A percentile compares a stretch with the other conserved stretches of the same genome.
These are phyloP conservation scores for Zaprionus kolodkinae DNA, from an alignment of 1,140 invertebrate species.

Conservation along the genomic window DNA sequence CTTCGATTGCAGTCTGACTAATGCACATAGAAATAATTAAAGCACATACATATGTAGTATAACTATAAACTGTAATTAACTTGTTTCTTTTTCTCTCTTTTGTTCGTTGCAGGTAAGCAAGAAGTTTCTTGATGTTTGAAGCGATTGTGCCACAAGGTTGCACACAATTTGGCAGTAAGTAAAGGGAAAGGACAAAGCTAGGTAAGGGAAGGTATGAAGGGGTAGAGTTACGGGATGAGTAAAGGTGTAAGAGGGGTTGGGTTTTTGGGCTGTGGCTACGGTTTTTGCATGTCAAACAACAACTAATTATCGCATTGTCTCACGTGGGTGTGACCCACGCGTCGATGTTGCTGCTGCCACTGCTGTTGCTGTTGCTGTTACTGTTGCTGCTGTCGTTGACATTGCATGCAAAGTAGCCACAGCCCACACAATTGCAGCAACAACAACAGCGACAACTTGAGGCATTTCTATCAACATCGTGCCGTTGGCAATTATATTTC, in stretches of 20 bases:
- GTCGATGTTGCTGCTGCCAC: conserved; percentile 25
- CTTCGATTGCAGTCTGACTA: not conserved
- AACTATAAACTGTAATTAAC: conserved; percentile 29
- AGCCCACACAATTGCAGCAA: conserved; percentile 34
- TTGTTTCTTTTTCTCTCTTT: conserved; percentile 20
- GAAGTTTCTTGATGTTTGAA: conserved; percentile 8
- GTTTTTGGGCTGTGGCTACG: too few relatives aligned
- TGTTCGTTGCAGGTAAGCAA: conserved; percentile 67
- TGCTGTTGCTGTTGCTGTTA: conserved; percentile 17
- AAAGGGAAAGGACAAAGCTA: not conserved
- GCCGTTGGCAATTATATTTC: conserved; percentile 71
- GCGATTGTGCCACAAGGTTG: conserved; percentile 48
- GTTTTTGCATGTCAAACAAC: conserved; percentile 42
- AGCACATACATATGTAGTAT: not conserved
- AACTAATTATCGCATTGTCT: conserved; percentile 60
- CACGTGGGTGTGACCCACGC: conserved; percentile 69
- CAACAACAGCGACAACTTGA: conserved; percentile 41
- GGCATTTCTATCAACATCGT: conserved; percentile 65
- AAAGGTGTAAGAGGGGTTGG: not conserved
- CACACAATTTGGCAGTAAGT: conserved; percentile 36
- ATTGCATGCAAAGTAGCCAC: conserved; percentile 49
- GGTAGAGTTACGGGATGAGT: not conserved
- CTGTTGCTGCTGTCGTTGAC: conserved; percentile 42
- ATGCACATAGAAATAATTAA: conserved; percentile 19
- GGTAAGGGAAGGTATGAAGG: not conserved